A percentile compares a stretch with the other conserved stretches of the same genome.
phyloP scores from a whole-genome alignment of 2,888 invertebrate species.

The Napeogenes inachia region DNA sequence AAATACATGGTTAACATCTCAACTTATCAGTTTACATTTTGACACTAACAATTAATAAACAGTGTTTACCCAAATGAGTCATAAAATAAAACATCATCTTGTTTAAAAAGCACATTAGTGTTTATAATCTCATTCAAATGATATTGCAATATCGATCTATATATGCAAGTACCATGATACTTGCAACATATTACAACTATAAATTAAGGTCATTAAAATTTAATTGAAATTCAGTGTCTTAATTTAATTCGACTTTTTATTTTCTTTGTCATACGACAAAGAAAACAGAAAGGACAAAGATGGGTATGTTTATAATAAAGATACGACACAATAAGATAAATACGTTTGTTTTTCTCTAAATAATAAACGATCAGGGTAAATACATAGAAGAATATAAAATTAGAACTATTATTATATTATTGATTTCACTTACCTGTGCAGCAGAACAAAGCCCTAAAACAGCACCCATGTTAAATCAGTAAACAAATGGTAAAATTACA shows the following conservation, averaged over 20 bases:
- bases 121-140: too few species aligned
- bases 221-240: background rate
- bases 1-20: too few species aligned
- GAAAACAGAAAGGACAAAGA: background rate
- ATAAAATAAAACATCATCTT: too few species aligned
- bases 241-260: background rate
- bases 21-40: too few species aligned
- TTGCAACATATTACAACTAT: background rate
- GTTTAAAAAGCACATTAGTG: too few species aligned
- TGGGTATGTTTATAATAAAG: background rate
- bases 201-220: conserved; percentile 6
- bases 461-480: conserved; percentile 74
- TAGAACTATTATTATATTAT: conserved; percentile 21
- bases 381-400: background rate
- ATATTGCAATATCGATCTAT: background rate
- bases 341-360: background rate
- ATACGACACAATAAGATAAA: background rate
- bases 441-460: conserved; percentile 80
- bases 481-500: background rate
- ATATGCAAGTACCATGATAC: background rate
- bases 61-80: too few species aligned
- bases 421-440: conserved; percentile 71
- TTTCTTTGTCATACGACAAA: background rate
- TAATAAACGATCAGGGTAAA: conserved; percentile 1
- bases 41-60: too few species aligned